A percentile compares a stretch with the other conserved stretches of the same genome.
These are phyloP conservation scores for Ectemnius lituratus DNA, from an alignment of 2,888 invertebrate species.

Conservation along the genomic window DNA sequence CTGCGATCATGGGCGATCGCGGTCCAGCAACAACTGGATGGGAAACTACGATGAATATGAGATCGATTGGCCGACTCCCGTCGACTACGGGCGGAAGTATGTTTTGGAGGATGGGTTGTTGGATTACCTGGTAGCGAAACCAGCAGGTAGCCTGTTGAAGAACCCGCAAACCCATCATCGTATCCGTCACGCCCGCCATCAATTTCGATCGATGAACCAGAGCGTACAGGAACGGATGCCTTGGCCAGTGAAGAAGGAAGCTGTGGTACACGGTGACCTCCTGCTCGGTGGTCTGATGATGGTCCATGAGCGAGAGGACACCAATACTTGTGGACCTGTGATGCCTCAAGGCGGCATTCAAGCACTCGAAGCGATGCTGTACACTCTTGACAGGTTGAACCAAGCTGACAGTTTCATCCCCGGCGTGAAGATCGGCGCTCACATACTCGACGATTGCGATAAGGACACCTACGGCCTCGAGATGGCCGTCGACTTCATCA, in stretches of 20 bases:
- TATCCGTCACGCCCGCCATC: slow-evolving; percentile 68
- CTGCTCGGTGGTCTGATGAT: slow-evolving; percentile 94
- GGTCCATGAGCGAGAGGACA: slow-evolving; percentile 94
- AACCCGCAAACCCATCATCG: slow-evolving; percentile 68
- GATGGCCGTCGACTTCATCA: slow-evolving; percentile 95
- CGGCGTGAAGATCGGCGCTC: slow-evolving; percentile 88
- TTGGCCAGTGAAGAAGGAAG: slow-evolving; percentile 93
- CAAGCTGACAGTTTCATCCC: slow-evolving; percentile 81
- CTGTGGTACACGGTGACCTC: slow-evolving; percentile 92
- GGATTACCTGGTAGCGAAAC: no score
- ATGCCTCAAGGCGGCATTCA: slow-evolving; percentile 94
- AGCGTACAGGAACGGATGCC: slow-evolving; percentile 66
- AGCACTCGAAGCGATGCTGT: slow-evolving; percentile 93
- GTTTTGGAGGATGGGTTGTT: no score
- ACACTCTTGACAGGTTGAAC: slow-evolving; percentile 88
- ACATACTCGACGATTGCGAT: slow-evolving; percentile 94
- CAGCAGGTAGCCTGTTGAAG: slow-evolving; percentile 39
- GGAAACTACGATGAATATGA: background rate
- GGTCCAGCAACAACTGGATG: slow-evolving; percentile 13
- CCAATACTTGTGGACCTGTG: slow-evolving; percentile 89
- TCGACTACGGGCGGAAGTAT: no score
- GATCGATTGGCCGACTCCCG: background rate
- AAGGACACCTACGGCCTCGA: slow-evolving; percentile 94
- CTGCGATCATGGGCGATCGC: slow-evolving; percentile 45
- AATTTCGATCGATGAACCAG: slow-evolving; percentile 66